phyloP scores from a whole-genome alignment of 2,113 vertebrate genomes.

The Brachypteracias leptosomus region DNA sequence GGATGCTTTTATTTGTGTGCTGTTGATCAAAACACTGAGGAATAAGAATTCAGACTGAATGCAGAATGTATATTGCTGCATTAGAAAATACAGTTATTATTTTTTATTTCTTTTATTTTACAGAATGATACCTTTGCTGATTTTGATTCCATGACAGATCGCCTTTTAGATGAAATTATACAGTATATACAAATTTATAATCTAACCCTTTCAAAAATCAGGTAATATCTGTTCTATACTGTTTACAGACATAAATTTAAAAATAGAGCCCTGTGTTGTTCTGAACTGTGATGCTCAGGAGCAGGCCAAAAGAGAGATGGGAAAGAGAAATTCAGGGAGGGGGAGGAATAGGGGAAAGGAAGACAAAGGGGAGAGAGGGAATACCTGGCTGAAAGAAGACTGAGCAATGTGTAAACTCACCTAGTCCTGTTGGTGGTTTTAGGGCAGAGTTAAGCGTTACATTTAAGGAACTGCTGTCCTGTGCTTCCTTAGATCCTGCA shows the following conservation, averaged over 20 bases:
- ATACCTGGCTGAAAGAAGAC: background rate
- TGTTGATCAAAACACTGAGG: background rate
- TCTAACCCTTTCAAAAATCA: conserved; percentile 96
- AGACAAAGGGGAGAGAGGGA: background rate
- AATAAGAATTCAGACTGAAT: conserved; percentile 24
- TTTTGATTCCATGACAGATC: conserved; percentile 99
- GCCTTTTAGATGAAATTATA: conserved; percentile 96
- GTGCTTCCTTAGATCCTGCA: background rate
- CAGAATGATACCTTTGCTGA: conserved; percentile 99
- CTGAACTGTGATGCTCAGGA: conserved; percentile 7
- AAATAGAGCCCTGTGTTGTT: conserved; percentile 12
- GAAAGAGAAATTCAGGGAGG: background rate
- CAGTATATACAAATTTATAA: conserved; percentile 99
- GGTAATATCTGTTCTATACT: conserved; percentile 77
- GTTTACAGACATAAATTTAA: conserved; percentile 5
- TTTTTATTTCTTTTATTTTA: conserved; percentile 65
- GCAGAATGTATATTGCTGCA: conserved; percentile 41
- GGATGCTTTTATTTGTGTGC: background rate
- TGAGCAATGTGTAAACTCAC: background rate
- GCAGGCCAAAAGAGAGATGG: background rate
- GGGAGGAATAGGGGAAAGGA: background rate
- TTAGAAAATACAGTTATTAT: conserved; percentile 35
- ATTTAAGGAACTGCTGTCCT: background rate
- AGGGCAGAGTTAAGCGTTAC: background rate
- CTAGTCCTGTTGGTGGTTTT: background rate